Conservation (phyloP, 2,797 vertebrate genomes). For the Cyprinodon diabolis region DNA sequence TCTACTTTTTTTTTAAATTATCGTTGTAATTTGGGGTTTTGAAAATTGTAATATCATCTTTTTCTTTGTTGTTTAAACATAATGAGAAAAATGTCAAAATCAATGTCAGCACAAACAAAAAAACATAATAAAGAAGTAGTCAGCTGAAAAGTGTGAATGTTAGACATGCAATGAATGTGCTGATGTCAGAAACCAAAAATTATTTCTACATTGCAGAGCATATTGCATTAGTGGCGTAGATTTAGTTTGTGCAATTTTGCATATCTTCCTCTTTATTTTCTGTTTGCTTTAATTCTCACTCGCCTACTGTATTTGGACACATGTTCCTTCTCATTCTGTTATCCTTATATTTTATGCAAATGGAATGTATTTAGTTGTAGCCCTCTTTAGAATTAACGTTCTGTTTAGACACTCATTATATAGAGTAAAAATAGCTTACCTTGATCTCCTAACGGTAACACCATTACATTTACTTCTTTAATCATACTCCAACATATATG, state of each 20-base stretch:
- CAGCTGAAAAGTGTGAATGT: background rate
- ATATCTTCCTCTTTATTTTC: no score
- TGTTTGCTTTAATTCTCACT: background rate
- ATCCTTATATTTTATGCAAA: no score
- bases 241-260: no score
- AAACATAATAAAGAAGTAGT: background rate
- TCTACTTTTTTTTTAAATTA: background rate
- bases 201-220: background rate
- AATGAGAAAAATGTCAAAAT: background rate
- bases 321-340: background rate
- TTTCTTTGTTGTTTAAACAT: background rate
- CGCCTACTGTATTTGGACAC: background rate
- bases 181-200: background rate
- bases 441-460: background rate
- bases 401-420: background rate
- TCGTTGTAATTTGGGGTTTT: background rate
- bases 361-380: background rate
- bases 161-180: background rate
- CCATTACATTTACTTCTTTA: background rate
- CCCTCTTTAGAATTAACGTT: background rate
- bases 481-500: background rate
- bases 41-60: background rate
- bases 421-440: slow-evolving; percentile 11
- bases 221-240: background rate
- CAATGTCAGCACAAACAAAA: no score